Conservation (phyloP, 2,888 invertebrate species). For the Netelia virgata region DNA sequence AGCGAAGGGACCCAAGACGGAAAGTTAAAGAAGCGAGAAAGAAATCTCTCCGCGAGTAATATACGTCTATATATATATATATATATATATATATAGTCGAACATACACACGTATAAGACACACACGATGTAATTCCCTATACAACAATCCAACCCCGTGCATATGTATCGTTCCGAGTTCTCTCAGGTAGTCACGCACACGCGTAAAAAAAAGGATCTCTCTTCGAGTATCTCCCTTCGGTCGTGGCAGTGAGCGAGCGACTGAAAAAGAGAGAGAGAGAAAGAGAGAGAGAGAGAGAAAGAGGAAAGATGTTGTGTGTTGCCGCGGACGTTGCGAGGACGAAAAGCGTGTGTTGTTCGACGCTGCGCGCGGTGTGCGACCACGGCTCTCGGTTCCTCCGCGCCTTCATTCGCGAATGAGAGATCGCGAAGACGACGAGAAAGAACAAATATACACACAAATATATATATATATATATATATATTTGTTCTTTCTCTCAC, state of each 20-base stretch:
- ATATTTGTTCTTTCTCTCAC: constrained; percentile 78
- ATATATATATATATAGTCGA: too few species aligned
- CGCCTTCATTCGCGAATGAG: constrained; percentile 65
- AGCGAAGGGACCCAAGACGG: too few species aligned
- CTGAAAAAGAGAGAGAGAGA: too few species aligned
- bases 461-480: constrained; percentile 71
- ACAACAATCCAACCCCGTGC: constrained; percentile 6
- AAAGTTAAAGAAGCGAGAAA: too few species aligned
- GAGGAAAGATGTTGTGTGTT: too few species aligned
- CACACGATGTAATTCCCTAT: constrained; percentile 38
- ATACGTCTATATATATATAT: too few species aligned
- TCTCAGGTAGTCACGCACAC: constrained; percentile 69
- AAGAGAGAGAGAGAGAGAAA: too few species aligned
- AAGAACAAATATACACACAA: constrained; percentile 62
- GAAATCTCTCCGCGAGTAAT: too few species aligned
- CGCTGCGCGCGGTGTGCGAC: constrained; percentile 45
- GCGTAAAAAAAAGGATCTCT: constrained; percentile 60
- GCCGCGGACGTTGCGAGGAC: constrained; percentile 44
- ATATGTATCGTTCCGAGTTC: constrained; percentile 43
- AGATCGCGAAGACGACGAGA: constrained; percentile 62
- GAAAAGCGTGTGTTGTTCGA: constrained; percentile 60
- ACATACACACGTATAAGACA: neutral
- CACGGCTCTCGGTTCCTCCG: constrained; percentile 33
- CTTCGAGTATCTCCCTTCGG: constrained; percentile 12
- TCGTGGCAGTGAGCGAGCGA: too few species aligned